Conservation (phyloP, 2,113 vertebrate genomes). For the Talpa occidentalis region DNA sequence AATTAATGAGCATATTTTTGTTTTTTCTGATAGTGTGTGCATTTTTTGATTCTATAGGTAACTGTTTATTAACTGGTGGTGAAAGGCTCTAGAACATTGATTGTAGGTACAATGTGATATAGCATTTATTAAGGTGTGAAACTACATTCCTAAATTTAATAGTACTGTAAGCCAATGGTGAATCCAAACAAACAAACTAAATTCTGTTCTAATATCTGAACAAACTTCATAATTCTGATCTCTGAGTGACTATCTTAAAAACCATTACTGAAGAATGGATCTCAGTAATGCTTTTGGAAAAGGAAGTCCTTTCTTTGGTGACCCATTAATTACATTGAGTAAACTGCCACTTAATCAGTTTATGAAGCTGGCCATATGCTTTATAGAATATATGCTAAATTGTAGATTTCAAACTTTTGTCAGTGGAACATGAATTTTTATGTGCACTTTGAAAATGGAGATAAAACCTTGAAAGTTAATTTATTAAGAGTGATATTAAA, state of each 20-base stretch:
- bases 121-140: neutral
- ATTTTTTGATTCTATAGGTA: neutral
- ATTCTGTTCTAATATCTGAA: neutral
- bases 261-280: neutral
- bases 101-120: neutral
- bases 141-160: neutral
- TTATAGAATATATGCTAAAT: neutral
- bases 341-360: neutral
- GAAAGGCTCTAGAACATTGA: neutral
- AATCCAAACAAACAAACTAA: neutral
- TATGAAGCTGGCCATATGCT: neutral
- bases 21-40: neutral
- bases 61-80: neutral
- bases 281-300: neutral
- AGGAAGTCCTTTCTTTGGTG: neutral
- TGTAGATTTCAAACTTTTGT: conserved; percentile 3
- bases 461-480: neutral
- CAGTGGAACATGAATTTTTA: neutral
- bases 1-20: neutral
- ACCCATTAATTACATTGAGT: neutral
- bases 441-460: neutral
- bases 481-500: neutral
- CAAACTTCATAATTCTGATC: neutral
- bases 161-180: neutral
- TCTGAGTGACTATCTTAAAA: neutral